Percentiles rank a stretch among this genome's conserved stretches.
phyloP scores from a whole-genome alignment of 2,113 vertebrate species.

The Perccottus glenii region DNA sequence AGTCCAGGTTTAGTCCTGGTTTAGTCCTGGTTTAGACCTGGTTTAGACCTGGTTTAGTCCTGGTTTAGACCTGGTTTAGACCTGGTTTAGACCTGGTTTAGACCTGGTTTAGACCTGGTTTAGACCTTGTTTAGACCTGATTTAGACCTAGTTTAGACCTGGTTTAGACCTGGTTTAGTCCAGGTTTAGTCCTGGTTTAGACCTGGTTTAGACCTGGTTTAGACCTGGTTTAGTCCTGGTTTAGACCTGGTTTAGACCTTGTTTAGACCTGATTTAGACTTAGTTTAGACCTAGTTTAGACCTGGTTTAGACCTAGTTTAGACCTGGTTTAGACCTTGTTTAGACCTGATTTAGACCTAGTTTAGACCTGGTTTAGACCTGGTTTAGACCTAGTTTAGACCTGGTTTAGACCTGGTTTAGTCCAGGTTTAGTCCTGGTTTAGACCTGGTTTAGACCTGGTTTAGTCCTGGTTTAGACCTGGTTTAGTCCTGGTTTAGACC shows the following conservation, averaged over 20 bases:
- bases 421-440: no score
- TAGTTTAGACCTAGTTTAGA: no score
- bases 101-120: not conserved
- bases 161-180: not conserved
- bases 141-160: no score
- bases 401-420: not conserved
- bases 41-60: no score
- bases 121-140: no score
- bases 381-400: not conserved
- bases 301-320: not conserved
- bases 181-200: no score
- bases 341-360: no score
- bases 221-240: not conserved
- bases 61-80: no score
- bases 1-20: no score
- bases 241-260: not conserved
- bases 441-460: not conserved
- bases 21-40: not conserved
- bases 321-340: not conserved
- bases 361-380: not conserved
- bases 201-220: not conserved
- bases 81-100: not conserved
- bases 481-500: not conserved
- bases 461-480: not conserved
- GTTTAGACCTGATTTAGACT: no score